phyloP scores from a whole-genome alignment of 2,888 invertebrate genomes.

The Platypus cylindrus region DNA sequence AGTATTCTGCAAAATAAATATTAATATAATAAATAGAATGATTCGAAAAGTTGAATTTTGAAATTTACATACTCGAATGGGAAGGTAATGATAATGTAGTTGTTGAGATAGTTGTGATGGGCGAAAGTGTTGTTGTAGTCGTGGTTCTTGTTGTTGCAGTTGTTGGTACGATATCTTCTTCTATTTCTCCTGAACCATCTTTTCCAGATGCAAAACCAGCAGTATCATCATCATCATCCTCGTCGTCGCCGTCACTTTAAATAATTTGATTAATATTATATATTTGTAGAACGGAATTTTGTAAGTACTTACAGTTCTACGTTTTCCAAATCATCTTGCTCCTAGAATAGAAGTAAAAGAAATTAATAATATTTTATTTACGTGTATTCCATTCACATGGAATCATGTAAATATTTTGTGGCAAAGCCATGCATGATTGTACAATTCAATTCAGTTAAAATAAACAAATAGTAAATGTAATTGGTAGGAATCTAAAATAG shows the following conservation, averaged over 20 bases:
- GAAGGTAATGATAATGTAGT: not conserved
- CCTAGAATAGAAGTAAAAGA: too few relatives aligned
- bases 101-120: not conserved
- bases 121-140: not conserved
- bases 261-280: not conserved
- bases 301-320: too few relatives aligned
- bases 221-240: slow-evolving; percentile 15
- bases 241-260: too few relatives aligned
- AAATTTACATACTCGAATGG: not conserved
- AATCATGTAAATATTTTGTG: too few relatives aligned
- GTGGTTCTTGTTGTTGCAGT: not conserved
- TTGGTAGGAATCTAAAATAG: too few relatives aligned
- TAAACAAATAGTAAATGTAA: too few relatives aligned
- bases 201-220: slow-evolving; percentile 20
- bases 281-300: not conserved
- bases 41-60: not conserved
- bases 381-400: too few relatives aligned
- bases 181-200: slow-evolving; percentile 19
- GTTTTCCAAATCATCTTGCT: too few relatives aligned
- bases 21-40: slow-evolving; percentile 2
- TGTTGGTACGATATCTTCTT: slow-evolving; percentile 1
- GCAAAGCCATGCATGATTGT: too few relatives aligned
- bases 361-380: too few relatives aligned
- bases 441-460: too few relatives aligned
- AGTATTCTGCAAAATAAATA: slow-evolving; percentile 33